These are phyloP conservation scores for Philaethria dido DNA, from an alignment of 2,888 invertebrate species.

Conservation along the genomic window DNA sequence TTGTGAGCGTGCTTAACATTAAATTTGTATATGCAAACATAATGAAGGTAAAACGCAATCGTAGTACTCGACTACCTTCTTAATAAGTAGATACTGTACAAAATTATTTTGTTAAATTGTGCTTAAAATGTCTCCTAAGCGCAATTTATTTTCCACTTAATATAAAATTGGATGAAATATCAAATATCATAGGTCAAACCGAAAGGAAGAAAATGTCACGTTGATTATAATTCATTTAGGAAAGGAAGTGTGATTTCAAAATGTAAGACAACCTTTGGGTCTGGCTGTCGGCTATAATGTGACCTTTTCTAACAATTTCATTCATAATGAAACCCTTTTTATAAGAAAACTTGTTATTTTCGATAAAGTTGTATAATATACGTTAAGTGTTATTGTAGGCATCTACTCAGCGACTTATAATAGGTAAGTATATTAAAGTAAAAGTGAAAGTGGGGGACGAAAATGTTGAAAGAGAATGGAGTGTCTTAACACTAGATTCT, in stretches of 20 bases:
- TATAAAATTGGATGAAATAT: constrained; percentile 8
- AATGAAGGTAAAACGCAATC: not conserved
- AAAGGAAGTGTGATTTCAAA: constrained; percentile 10
- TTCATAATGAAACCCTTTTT: not conserved
- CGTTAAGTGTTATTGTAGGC: constrained; percentile 1
- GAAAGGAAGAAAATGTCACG: constrained; percentile 4
- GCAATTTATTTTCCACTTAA: constrained; percentile 10
- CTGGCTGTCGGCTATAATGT: not conserved
- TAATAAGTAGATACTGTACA: not conserved
- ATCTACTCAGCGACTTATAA: too few relatives aligned
- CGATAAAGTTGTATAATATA: not conserved
- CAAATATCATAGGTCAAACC: constrained; percentile 9
- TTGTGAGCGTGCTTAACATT: not conserved
- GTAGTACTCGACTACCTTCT: not conserved
- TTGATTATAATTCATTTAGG: constrained; percentile 19
- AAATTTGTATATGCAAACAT: not conserved
- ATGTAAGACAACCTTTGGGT: constrained; percentile 5
- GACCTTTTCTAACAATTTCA: constrained; percentile 11
- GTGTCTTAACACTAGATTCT: too few relatives aligned
- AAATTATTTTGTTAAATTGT: constrained; percentile 15
- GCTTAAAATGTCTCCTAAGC: constrained; percentile 15
- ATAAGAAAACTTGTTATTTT: not conserved
- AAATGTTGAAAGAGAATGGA: too few relatives aligned
- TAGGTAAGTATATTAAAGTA: too few relatives aligned
- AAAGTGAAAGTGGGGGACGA: too few relatives aligned